These are phyloP conservation scores for Zaprionus ornatus DNA, from an alignment of 1,140 invertebrate species.

Conservation along the genomic window DNA sequence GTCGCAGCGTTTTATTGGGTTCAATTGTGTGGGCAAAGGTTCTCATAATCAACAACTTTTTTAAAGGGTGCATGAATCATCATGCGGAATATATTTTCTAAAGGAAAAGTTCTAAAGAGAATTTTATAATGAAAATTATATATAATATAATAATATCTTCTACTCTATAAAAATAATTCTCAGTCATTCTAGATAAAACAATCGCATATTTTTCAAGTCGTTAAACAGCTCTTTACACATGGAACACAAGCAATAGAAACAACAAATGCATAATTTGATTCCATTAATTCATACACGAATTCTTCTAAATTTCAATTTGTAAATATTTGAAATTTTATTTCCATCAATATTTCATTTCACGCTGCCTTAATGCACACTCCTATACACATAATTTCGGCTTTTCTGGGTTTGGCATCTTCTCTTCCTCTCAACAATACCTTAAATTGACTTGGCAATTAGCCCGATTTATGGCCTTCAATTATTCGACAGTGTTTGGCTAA, in stretches of 20 bases:
- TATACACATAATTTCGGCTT: neutral
- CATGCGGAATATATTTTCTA: neutral
- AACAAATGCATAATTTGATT: neutral
- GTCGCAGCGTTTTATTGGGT: neutral
- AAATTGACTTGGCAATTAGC: conserved; percentile 1
- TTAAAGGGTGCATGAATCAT: too few species aligned
- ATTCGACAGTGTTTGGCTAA: conserved; percentile 29
- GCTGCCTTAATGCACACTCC: neutral
- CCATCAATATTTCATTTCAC: conserved; percentile 1
- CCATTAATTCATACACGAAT: neutral
- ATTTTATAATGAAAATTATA: neutral
- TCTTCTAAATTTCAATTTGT: neutral
- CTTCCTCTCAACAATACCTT: conserved; percentile 2
- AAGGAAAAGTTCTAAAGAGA: neutral
- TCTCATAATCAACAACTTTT: too few species aligned
- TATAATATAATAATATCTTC: too few species aligned
- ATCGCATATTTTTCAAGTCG: too few species aligned
- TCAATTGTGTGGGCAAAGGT: neutral
- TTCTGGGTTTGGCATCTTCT: neutral
- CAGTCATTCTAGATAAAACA: too few species aligned
- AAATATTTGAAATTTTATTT: conserved; percentile 1
- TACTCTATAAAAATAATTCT: too few species aligned
- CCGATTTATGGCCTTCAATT: conserved; percentile 34
- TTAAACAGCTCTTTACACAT: too few species aligned
- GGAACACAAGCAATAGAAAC: neutral